Conservation (phyloP, 2,888 invertebrate species). For the Pollenia labialis region DNA sequence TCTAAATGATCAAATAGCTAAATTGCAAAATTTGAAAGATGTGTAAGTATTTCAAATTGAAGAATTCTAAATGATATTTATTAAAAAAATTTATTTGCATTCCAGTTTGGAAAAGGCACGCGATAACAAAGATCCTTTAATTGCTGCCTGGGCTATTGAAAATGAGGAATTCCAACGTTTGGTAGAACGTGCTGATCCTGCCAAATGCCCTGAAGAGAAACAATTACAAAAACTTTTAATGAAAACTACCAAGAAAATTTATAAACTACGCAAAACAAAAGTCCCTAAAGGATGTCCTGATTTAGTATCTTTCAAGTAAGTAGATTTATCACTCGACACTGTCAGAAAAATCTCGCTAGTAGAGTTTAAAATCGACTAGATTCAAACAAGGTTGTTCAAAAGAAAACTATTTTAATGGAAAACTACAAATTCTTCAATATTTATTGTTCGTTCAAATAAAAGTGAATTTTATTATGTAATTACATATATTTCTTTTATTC, state of each 20-base stretch:
- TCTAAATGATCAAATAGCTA: conserved; percentile 92
- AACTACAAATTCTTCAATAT: not conserved
- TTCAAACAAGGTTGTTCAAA: no score
- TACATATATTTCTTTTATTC: not conserved
- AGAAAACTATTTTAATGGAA: no score
- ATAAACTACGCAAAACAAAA: conserved; percentile 93
- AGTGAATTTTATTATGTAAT: not conserved
- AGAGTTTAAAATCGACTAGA: no score
- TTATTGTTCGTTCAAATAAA: not conserved
- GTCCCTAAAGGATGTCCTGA: conserved; percentile 95
- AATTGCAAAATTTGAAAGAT: conserved; percentile 92
- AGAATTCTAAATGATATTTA: not conserved
- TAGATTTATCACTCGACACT: conserved; percentile 75
- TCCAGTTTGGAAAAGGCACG: conserved; percentile 92
- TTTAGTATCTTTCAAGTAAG: conserved; percentile 96
- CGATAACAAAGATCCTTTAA: conserved; percentile 91
- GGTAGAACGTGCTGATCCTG: conserved; percentile 84
- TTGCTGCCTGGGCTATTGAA: conserved; percentile 94
- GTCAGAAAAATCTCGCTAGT: no score
- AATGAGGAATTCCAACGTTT: conserved; percentile 93
- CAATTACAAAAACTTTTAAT: conserved; percentile 91
- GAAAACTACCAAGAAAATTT: conserved; percentile 95
- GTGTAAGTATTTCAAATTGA: conserved; percentile 81
- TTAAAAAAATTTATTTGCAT: conserved; percentile 67
- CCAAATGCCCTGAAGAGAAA: conserved; percentile 85